These are phyloP conservation scores for Scatophagus argus DNA, from an alignment of 2,113 vertebrate species.

Conservation along the genomic window DNA sequence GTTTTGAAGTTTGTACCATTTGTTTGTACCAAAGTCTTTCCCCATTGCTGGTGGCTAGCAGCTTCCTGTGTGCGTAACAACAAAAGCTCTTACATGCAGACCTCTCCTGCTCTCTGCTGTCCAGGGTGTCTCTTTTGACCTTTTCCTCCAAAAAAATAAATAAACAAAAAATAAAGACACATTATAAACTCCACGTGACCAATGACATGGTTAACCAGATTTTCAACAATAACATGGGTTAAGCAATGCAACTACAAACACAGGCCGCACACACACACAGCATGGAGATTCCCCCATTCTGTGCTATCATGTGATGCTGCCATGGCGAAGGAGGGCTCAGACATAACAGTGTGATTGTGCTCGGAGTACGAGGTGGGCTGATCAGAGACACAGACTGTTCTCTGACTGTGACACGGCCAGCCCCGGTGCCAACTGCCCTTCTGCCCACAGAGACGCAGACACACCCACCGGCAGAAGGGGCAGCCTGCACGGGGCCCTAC, in stretches of 20 bases:
- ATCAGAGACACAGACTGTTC: conserved; percentile 78
- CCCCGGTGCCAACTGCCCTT: conserved; percentile 59
- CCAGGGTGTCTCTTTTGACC: not conserved
- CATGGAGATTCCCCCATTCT: conserved; percentile 44
- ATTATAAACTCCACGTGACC: conserved; percentile 21
- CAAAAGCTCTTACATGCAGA: not conserved
- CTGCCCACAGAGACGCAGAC: conserved; percentile 55
- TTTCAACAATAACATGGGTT: conserved; percentile 18
- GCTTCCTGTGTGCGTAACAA: not conserved
- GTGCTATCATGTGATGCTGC: conserved; percentile 75
- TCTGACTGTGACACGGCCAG: conserved; percentile 59
- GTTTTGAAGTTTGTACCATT: not conserved
- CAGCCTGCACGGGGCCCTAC: conserved; percentile 50
- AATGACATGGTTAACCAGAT: conserved; percentile 20
- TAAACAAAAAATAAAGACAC: not conserved
- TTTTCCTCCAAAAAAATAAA: conserved; percentile 1
- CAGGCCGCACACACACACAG: conserved; percentile 9
- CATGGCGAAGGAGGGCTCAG: conserved; percentile 66
- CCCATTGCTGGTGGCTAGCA: not conserved
- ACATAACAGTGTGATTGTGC: conserved; percentile 80
- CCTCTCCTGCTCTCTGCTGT: not conserved
- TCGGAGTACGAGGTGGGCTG: conserved; percentile 67
- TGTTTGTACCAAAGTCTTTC: conserved; percentile 28
- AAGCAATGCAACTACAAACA: conserved; percentile 7
- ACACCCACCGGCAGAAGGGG: conserved; percentile 63